These are phyloP conservation scores for Epizoanthus fatuus DNA, from an alignment of 92 coral and sea anemone species.

Conservation along the genomic window DNA sequence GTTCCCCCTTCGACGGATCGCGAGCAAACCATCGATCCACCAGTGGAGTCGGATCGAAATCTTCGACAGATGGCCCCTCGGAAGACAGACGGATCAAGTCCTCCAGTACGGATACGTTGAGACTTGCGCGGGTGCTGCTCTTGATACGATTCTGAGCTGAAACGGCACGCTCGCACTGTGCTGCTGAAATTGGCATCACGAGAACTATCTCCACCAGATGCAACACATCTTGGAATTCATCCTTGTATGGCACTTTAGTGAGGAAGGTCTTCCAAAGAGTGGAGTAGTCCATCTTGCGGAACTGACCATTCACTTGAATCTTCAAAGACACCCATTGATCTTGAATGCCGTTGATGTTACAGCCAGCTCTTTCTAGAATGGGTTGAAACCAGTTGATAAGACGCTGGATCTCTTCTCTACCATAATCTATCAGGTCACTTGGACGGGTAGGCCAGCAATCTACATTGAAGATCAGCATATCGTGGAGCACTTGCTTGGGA, in stretches of 20 bases:
- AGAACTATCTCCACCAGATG: conserved; percentile 51
- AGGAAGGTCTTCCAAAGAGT: conserved; percentile 16
- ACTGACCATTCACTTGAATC: conserved; percentile 45
- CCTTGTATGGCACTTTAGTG: conserved; percentile 24
- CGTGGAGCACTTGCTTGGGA: conserved; percentile 4
- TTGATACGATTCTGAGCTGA: conserved; percentile 54
- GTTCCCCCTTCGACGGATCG: conserved; percentile 48
- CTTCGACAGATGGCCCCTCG: conserved; percentile 60
- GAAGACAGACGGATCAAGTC: conserved; percentile 57
- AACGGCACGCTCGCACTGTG: conserved; percentile 53
- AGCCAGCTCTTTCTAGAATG: conserved; percentile 53
- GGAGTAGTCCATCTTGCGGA: conserved; percentile 32
- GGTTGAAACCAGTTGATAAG: conserved; percentile 21
- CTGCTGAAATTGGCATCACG: conserved; percentile 52
- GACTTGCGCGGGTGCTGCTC: conserved; percentile 57
- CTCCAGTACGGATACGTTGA: conserved; percentile 52
- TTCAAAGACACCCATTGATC: conserved; percentile 60
- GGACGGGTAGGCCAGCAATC: conserved; percentile 21
- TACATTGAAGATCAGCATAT: conserved; percentile 27
- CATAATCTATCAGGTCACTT: conserved; percentile 3
- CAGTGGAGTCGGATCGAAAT: conserved; percentile 56
- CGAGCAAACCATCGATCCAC: conserved; percentile 58
- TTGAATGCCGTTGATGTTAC: conserved; percentile 24
- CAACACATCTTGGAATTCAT: conserved; percentile 31
- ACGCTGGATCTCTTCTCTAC: conserved; percentile 7